Evolutionary conservation across 2,113 vertebrate species (phyloP).

Genomic region (Nicator chloris): DNA sequence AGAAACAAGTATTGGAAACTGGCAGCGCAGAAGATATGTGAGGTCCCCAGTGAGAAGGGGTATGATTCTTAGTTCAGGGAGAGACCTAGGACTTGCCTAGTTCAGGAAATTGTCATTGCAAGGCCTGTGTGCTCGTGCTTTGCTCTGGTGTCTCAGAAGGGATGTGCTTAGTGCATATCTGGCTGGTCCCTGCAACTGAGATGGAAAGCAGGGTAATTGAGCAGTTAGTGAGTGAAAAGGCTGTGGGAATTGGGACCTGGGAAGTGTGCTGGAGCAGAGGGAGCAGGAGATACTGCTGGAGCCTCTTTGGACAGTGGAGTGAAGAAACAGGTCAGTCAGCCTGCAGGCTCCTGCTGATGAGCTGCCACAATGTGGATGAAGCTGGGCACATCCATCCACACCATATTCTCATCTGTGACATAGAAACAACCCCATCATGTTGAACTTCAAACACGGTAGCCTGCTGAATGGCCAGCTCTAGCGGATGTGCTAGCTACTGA

Average conservation of each 20-base stretch:
- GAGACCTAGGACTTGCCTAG: background rate
- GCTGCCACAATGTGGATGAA: fast-evolving
- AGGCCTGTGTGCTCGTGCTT: background rate
- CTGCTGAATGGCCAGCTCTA: background rate
- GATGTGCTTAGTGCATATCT: background rate
- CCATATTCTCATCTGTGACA: background rate
- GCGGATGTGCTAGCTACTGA: background rate
- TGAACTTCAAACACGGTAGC: background rate
- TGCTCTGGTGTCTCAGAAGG: background rate
- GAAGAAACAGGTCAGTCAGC: background rate
- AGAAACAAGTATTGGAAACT: background rate
- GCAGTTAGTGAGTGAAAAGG: background rate
- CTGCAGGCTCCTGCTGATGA: background rate
- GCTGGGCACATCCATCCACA: background rate
- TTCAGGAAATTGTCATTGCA: background rate
- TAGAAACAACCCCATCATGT: fast-evolving
- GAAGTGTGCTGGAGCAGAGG: background rate
- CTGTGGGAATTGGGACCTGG: background rate
- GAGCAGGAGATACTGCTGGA: background rate
- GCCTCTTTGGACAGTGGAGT: background rate
- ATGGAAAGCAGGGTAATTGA: background rate
- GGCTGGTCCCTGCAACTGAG: fast-evolving
- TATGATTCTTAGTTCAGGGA: background rate
- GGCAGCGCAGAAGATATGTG: background rate
- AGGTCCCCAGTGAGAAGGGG: background rate